These are phyloP conservation scores for Chrysogorgia sp. DNA, from an alignment of 92 coral and sea anemone species.

Conservation along the genomic window DNA sequence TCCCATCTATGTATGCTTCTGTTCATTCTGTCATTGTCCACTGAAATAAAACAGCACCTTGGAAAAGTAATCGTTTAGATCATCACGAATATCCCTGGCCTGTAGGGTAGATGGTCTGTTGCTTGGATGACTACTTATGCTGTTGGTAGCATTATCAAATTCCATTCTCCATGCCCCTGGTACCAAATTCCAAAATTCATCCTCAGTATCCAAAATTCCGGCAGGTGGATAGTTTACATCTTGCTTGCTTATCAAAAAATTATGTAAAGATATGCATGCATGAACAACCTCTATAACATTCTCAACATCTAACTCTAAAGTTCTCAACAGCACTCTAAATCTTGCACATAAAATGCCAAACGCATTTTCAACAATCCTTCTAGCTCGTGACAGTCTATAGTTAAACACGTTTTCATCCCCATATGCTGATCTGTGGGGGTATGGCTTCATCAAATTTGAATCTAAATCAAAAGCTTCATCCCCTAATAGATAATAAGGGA, in stretches of 20 bases:
- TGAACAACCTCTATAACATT: constrained; percentile 64
- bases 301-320: constrained; percentile 61
- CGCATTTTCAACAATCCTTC: constrained; percentile 50
- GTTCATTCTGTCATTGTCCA: constrained; percentile 67
- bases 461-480: constrained; percentile 75
- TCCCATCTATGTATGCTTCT: too few species aligned
- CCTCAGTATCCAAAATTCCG: constrained; percentile 53
- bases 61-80: constrained; percentile 65
- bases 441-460: constrained; percentile 62
- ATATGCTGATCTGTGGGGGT: constrained; percentile 53
- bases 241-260: constrained; percentile 63
- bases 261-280: constrained; percentile 65
- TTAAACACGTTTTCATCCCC: constrained; percentile 61
- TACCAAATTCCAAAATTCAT: constrained; percentile 47
- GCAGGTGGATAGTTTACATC: constrained; percentile 56
- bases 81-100: constrained; percentile 64
- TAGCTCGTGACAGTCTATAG: constrained; percentile 51
- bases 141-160: constrained; percentile 10
- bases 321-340: constrained; percentile 61
- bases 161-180: constrained; percentile 56
- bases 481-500: constrained; percentile 62
- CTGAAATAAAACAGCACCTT: constrained; percentile 64
- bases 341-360: constrained; percentile 67
- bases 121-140: constrained; percentile 41
- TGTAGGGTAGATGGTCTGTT: constrained; percentile 51